phyloP scores from a whole-genome alignment of 2,797 vertebrate genomes.

The Acridotheres tristis region DNA sequence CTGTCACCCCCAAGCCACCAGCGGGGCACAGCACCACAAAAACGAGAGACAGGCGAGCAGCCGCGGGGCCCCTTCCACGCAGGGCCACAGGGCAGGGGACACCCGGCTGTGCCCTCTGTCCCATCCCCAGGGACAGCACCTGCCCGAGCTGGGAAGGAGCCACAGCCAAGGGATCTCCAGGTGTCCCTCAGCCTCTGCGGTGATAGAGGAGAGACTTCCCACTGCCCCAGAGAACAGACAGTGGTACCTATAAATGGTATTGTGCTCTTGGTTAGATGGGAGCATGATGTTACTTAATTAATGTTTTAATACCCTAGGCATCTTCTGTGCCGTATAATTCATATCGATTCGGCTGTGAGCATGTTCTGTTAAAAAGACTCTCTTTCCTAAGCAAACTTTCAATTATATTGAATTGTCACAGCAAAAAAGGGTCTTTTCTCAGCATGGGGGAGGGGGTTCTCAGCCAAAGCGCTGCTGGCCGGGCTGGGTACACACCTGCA shows the following conservation, averaged over 20 bases:
- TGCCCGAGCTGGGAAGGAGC: not conserved
- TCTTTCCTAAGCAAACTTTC: constrained; percentile 66
- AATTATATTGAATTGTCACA: constrained; percentile 68
- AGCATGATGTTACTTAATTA: constrained; percentile 72
- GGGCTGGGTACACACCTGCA: not conserved
- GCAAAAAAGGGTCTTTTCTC: constrained; percentile 22
- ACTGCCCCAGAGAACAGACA: constrained; percentile 3
- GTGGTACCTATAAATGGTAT: constrained; percentile 28
- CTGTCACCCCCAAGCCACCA: rapidly evolving
- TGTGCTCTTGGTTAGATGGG: constrained; percentile 62
- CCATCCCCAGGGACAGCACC: rapidly evolving
- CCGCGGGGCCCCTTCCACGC: rapidly evolving
- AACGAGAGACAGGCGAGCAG: rapidly evolving
- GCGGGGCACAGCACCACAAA: rapidly evolving
- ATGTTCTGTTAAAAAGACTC: constrained; percentile 66
- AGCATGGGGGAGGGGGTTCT: constrained; percentile 1
- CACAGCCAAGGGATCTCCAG: not conserved
- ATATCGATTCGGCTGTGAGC: constrained; percentile 63
- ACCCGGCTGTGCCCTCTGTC: rapidly evolving
- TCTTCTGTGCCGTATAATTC: constrained; percentile 62
- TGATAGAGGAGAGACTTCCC: constrained; percentile 7
- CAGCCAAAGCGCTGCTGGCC: not conserved
- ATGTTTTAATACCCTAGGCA: constrained; percentile 70
- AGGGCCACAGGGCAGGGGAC: not conserved
- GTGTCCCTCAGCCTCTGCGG: not conserved